phyloP scores from a whole-genome alignment of 2,888 invertebrate species.

The Xylota sylvarum region DNA sequence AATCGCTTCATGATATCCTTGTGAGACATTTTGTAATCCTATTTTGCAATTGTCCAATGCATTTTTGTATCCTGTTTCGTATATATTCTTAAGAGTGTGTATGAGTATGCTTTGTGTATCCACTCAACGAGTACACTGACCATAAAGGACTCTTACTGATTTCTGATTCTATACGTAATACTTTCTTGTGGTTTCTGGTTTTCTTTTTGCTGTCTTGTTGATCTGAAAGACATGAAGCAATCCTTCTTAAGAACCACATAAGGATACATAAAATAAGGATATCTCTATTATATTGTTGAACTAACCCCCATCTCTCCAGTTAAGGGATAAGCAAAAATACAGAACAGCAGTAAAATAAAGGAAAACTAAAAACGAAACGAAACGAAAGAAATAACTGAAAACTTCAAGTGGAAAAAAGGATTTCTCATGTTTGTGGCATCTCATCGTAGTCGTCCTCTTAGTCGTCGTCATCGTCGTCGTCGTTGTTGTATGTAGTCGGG shows the following conservation, averaged over 20 bases:
- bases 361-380: background rate
- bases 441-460: slow-evolving; percentile 48
- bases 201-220: slow-evolving; percentile 59
- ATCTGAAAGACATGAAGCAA: slow-evolving; percentile 72
- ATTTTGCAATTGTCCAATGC: slow-evolving; percentile 72
- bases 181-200: slow-evolving; percentile 12
- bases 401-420: slow-evolving; percentile 75
- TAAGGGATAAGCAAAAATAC: slow-evolving; percentile 24
- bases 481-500: background rate
- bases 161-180: slow-evolving; percentile 66
- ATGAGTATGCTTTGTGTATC: background rate
- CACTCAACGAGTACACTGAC: slow-evolving; percentile 25
- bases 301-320: slow-evolving; percentile 10
- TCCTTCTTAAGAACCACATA: slow-evolving; percentile 75
- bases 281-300: slow-evolving; percentile 73
- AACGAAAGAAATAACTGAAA: slow-evolving; percentile 69
- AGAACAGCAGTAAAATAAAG: background rate
- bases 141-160: slow-evolving; percentile 61
- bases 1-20: slow-evolving; percentile 49
- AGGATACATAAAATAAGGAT: slow-evolving; percentile 75
- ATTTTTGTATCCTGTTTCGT: slow-evolving; percentile 35
- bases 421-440: slow-evolving; percentile 75
- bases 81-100: slow-evolving; percentile 1
- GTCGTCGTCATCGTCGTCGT: background rate
- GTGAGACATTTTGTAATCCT: slow-evolving; percentile 71